Percentiles rank a stretch among this genome's conserved stretches.
phyloP scores from a whole-genome alignment of 2,888 invertebrate genomes.

The Brachypalpus laphriformis region DNA sequence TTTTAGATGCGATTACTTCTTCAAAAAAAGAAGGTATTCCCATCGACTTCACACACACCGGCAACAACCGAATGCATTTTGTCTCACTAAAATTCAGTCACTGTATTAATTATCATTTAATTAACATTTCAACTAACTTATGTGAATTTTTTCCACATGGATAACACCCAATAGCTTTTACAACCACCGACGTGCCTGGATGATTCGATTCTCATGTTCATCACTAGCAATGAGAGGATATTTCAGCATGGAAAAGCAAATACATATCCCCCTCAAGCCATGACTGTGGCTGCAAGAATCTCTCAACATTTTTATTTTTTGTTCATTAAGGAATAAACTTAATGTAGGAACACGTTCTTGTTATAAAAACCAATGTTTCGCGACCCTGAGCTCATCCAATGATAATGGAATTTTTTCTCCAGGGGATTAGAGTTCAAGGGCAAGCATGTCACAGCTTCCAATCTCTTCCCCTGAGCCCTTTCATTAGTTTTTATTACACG shows the following conservation, averaged over 20 bases:
- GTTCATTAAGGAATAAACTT: background rate
- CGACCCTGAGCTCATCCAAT: constrained; percentile 1
- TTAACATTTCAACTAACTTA: background rate
- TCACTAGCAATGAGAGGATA: background rate
- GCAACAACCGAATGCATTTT: too few species aligned
- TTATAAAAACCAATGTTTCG: background rate
- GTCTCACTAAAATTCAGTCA: too few species aligned
- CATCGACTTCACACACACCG: too few species aligned
- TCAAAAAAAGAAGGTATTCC: too few species aligned
- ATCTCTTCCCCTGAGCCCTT: background rate
- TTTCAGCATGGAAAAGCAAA: background rate
- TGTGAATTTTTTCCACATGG: too few species aligned
- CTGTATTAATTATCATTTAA: too few species aligned
- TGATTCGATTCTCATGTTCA: background rate
- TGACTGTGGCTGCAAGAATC: background rate
- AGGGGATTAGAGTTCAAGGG: background rate
- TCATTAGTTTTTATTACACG: background rate
- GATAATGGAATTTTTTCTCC: background rate
- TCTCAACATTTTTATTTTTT: background rate
- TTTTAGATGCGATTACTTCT: too few species aligned
- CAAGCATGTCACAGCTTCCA: too few species aligned
- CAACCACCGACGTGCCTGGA: background rate
- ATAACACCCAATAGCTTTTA: too few species aligned
- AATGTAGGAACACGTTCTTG: background rate
- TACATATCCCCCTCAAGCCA: background rate